Evolutionary conservation across 92 coral and sea anemone genomes (phyloP), one percentile per base, ranked within the genome.

Genomic region (Paramuricea clavata): DNA sequence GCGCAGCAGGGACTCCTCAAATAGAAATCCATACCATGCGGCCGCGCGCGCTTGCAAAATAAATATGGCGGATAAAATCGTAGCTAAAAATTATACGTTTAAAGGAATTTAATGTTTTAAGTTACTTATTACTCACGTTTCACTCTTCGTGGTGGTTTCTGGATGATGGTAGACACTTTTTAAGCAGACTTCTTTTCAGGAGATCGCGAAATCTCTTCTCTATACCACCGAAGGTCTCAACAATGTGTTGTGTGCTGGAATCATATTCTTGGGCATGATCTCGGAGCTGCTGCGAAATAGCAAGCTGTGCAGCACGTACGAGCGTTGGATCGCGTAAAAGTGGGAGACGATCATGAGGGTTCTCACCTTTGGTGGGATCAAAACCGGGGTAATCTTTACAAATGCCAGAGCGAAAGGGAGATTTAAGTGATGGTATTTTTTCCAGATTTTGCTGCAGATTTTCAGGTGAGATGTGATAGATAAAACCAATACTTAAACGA

Each of bases 291-390:
- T 36, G 44, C n/a, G n/a, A 34, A 16, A 69, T 69, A 12, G 78
- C 52, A 10, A 36, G 78, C 78, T 72, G 78, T 25, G 78, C 57
- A 72, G 78, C 78, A 72, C 78, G 78, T 10, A 72, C 78, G 16
- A 72, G 57, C 22, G 54, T 72, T 41, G 78, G 78, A 72, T 72
- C 78, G 78, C 78, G 52, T 39, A 72, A 17, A 72, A 72, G 15
- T 39, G 78, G 78, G 12, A 72, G 78, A 0, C 78, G 19, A 12
- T 72, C 56, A 22, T 72, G 78, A 12, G 78, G 78, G 12, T 72
- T 36, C 19, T 72, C 54, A 19, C 78, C 34, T 44, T 72, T 23
- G 78, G 78, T 72, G 30, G 78, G 78, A 22, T 72, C 78, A 44
- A 72, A 72, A 35, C 57, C 31, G 15, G 52, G 78, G 34, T 72